Base-by-base conservation (phyloP, 2,888 invertebrate genomes). In the Dicyrtoma fusca region DNA sequence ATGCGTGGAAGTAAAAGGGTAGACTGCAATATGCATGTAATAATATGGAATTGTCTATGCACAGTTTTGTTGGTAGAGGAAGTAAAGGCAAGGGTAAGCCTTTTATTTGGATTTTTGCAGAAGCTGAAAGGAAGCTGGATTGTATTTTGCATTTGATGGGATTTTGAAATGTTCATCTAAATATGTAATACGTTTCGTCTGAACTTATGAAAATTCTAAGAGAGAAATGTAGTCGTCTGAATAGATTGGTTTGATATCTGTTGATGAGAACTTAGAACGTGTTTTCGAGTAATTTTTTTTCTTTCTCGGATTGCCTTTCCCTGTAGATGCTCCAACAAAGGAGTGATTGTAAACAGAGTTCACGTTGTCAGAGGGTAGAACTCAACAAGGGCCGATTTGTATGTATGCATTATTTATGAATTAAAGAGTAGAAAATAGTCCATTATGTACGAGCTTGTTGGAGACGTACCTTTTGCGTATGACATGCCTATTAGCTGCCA, bases 341-440 rank as follows among this genome's bases (percentile, higher is more conserved):
- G 17, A 53, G 53, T 17, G 19, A 53, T 34, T 34, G 34, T 34
- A 34, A 34, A 6, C 2, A 59, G 59, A 59, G 34, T 26, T 25
- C 53, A 21, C 53, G 55, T 23, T 55, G 55, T 23, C 19, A 61
- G 42, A 42, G 51, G 26, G 34, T 34, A 34, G 34, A 34, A 34
- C 34, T 34, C 47, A 65, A 65, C 26, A 65, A 65, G 26, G 17
- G 13, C 19, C 34, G 26, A 51, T 51, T 51, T 51, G 47, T 65
- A 51, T 65, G 26, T 34, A 76, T 78, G 75, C 78, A 78, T 78
- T 77, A 78, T 78, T 76, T 78, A 77, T 78, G 76, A 77, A 75
- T 74, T 69, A 74, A 70, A 74, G 73, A 71, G 73, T n/a, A 61
- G 61, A 61, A 44, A 61, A 61, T n/a, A 19, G 19, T 59, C 17